These are phyloP conservation scores for Thereva unica DNA, from an alignment of 2,888 invertebrate genomes.

Conservation along the genomic window DNA sequence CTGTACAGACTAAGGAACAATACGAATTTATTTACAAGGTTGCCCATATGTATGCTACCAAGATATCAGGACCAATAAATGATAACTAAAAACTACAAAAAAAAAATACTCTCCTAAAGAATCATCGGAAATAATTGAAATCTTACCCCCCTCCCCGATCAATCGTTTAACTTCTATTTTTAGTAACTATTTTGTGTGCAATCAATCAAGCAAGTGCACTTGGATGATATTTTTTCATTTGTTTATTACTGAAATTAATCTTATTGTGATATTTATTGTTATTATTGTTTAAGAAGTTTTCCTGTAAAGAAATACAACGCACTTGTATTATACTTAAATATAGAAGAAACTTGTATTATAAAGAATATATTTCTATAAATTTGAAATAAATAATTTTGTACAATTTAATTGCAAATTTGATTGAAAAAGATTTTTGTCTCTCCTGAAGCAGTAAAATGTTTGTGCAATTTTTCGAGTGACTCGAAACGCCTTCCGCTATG, in stretches of 20 bases:
- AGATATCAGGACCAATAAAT: constrained; percentile 74
- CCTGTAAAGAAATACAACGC: constrained; percentile 22
- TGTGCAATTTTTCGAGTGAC: too few relatives aligned
- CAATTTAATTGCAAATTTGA: background rate
- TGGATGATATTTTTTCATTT: constrained; percentile 34
- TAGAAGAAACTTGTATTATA: constrained; percentile 14
- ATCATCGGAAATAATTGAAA: too few relatives aligned
- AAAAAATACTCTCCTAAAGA: background rate
- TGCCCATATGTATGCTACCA: constrained; percentile 80
- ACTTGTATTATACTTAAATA: constrained; percentile 32
- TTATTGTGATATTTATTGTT: constrained; percentile 43
- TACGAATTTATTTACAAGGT: constrained; percentile 92
- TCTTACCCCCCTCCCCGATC: too few relatives aligned
- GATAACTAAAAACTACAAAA: constrained; percentile 56
- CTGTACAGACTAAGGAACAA: constrained; percentile 89
- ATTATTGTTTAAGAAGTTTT: constrained; percentile 28
- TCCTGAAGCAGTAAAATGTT: too few relatives aligned
- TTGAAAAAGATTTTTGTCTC: too few relatives aligned
- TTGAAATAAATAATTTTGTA: constrained; percentile 24
- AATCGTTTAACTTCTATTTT: too few relatives aligned
- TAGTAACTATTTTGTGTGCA: background rate
- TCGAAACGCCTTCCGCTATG: too few relatives aligned
- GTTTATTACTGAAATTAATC: constrained; percentile 40
- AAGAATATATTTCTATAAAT: constrained; percentile 26
- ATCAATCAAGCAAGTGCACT: constrained; percentile 18